These are phyloP conservation scores for Ctenoplectra terminalis DNA, from an alignment of 1,140 invertebrate species.

Conservation along the genomic window DNA sequence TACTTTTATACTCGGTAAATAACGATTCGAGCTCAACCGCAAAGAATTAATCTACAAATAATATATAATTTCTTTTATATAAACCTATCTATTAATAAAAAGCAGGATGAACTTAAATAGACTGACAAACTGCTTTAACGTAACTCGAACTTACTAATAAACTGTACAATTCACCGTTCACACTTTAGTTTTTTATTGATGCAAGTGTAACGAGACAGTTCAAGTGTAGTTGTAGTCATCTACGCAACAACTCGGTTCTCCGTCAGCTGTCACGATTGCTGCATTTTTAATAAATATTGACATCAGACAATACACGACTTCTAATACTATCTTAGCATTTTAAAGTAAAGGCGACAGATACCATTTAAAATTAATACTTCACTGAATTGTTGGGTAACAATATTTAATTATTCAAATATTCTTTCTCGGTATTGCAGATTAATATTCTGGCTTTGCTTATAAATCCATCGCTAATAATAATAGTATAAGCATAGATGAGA, in stretches of 20 bases:
- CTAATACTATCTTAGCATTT: not conserved
- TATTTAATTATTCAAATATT: not conserved
- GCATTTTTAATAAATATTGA: conserved; percentile 23
- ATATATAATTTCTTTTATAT: not conserved
- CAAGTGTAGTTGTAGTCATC: conserved; percentile 16
- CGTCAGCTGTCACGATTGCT: conserved; percentile 40
- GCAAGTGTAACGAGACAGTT: conserved; percentile 2
- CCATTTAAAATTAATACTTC: not conserved
- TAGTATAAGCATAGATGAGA: not conserved
- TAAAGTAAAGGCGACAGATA: not conserved
- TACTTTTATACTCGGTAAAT: too few relatives aligned
- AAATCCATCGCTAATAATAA: conserved; percentile 20
- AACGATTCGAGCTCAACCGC: too few relatives aligned
- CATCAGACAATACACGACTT: not conserved
- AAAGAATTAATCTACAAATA: conserved; percentile 33
- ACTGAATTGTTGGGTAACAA: conserved; percentile 2
- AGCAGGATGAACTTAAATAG: not conserved
- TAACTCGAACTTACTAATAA: conserved; percentile 17
- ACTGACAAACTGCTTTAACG: not conserved
- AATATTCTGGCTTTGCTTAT: conserved; percentile 2
- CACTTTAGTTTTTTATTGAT: conserved; percentile 20
- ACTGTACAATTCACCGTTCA: not conserved
- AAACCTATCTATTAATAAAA: not conserved
- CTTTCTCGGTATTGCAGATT: conserved; percentile 13
- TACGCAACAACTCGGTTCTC: conserved; percentile 32